Conservation (phyloP, 1,140 invertebrate genomes). For the Oncopeltus fasciatus region DNA sequence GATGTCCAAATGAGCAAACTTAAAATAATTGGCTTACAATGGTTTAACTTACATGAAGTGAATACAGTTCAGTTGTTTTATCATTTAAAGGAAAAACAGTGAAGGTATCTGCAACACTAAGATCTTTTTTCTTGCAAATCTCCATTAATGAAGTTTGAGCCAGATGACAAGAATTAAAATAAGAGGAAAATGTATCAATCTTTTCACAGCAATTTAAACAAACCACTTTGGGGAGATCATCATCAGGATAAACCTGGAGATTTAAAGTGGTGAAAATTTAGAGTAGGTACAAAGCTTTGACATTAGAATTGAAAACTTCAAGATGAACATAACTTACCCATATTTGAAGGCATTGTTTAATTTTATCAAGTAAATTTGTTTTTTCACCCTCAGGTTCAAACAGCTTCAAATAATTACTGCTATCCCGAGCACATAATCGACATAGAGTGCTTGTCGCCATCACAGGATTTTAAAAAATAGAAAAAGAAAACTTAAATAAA, state of each 20-base stretch:
- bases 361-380: conserved; percentile 32
- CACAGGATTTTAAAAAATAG: too few relatives aligned
- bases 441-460: conserved; percentile 26
- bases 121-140: conserved; percentile 12
- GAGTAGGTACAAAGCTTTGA: background rate
- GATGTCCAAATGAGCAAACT: background rate
- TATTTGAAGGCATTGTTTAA: conserved; percentile 35
- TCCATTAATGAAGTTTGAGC: conserved; percentile 13
- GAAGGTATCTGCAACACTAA: background rate
- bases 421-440: conserved; percentile 21
- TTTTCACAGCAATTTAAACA: conserved; percentile 24
- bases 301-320: background rate
- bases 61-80: background rate
- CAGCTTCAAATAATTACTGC: conserved; percentile 26
- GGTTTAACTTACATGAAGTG: background rate
- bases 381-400: conserved; percentile 34
- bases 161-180: conserved; percentile 16
- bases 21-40: background rate
- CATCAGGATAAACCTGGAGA: conserved; percentile 22
- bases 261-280: conserved; percentile 3
- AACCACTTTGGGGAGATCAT: conserved; percentile 23
- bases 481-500: too few relatives aligned
- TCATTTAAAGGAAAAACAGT: background rate
- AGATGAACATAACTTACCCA: conserved; percentile 27
- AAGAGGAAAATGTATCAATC: conserved; percentile 20